Evolutionary conservation across 2,888 invertebrate species (phyloP).

Genomic region (Axea sp.): DNA sequence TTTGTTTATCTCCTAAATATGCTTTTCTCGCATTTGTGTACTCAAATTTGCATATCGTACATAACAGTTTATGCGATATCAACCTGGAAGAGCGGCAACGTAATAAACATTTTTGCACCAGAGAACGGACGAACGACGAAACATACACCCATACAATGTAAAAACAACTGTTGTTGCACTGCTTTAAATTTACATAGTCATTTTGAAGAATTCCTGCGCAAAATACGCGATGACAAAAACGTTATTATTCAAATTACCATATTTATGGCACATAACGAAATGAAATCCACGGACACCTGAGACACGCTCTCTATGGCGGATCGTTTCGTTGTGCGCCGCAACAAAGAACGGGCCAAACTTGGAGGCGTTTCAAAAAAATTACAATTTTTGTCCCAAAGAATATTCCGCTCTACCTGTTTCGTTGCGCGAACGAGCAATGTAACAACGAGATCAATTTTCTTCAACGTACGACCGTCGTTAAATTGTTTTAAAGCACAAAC

Average conservation of each 20-base stretch:
- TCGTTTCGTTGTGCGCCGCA: constrained; percentile 7
- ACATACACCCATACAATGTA: constrained; percentile 14
- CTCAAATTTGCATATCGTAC: constrained; percentile 47
- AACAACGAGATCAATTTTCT: too few species aligned
- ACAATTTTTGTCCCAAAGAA: too few species aligned
- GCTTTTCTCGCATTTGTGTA: too few species aligned
- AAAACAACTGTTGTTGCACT: constrained; percentile 45
- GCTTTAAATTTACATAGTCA: constrained; percentile 48
- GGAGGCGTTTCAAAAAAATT: too few species aligned
- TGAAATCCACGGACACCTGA: constrained; percentile 21
- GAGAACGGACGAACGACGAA: not conserved
- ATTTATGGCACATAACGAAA: constrained; percentile 34
- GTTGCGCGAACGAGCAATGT: too few species aligned
- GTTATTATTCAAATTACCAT: constrained; percentile 54
- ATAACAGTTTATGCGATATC: constrained; percentile 54
- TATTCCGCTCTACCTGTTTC: too few species aligned
- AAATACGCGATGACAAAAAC: constrained; percentile 49
- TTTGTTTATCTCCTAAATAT: constrained; percentile 54
- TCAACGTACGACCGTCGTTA: too few species aligned
- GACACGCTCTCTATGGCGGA: not conserved
- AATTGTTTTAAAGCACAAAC: too few species aligned
- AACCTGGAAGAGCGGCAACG: constrained; percentile 24
- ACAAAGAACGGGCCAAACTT: too few species aligned
- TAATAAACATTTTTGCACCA: constrained; percentile 55
- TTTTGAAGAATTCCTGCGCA: constrained; percentile 37